phyloP scores from a whole-genome alignment of 2,797 vertebrate species.

The Trachurus trachurus region DNA sequence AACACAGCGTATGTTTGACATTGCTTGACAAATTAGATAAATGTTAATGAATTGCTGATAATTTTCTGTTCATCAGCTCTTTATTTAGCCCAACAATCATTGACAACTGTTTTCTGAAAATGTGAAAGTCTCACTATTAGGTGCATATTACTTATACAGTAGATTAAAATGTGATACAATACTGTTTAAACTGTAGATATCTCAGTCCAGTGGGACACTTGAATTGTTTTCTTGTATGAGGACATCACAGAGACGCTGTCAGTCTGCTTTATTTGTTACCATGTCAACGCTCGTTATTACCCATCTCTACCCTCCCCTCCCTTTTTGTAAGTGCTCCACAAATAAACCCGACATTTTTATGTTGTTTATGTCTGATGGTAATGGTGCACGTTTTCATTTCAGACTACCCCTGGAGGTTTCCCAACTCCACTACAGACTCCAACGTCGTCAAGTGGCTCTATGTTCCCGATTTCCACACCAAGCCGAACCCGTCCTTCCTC shows the following conservation, averaged over 20 bases:
- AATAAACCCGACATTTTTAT: slow-evolving; percentile 4
- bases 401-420: slow-evolving; percentile 98
- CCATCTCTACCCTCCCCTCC: neutral
- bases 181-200: neutral
- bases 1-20: neutral
- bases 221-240: neutral
- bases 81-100: neutral
- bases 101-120: neutral
- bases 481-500: slow-evolving; percentile 92
- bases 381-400: slow-evolving; percentile 56
- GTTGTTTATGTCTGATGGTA: slow-evolving; percentile 4
- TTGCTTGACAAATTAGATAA: neutral
- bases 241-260: neutral
- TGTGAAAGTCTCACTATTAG: neutral
- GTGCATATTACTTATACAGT: neutral
- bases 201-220: neutral
- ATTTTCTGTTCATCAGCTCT: neutral
- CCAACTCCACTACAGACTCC: slow-evolving; percentile 86
- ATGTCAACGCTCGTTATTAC: neutral
- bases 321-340: neutral
- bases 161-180: neutral
- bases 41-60: neutral
- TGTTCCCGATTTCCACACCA: slow-evolving; percentile 93
- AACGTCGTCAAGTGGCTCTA: slow-evolving; percentile 99
- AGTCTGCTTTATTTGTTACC: neutral